Evolutionary conservation across 1,140 invertebrate species (phyloP), one percentile per base, ranked within the genome.

Genomic region (Neomicropteryx cornuta): DNA sequence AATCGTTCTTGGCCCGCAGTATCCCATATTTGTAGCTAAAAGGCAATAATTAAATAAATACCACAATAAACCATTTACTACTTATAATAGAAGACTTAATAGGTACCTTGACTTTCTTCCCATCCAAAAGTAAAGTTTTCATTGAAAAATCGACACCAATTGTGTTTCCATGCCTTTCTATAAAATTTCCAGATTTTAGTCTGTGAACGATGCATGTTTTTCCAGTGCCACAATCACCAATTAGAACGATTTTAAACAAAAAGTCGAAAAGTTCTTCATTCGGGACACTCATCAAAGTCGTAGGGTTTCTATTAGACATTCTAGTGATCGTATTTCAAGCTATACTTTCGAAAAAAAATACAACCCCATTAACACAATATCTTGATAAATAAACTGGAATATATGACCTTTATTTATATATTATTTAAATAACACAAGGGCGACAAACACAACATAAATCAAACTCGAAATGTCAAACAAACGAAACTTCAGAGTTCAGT

Each of bases 91-190:
- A 38, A 23, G 33, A 21, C 33, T 27, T 16, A 35, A 16, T 28
- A 53, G 48, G 59, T 68, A 93, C 89, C 79, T 96, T 95, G 38
- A 95, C 81, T 71, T 81, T 81, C 66, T 95, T 95, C 11, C 83
- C 85, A 66, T 95, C 90, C 32, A 96, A 79, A 38, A 84, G 71
- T 5, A 96, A 74, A 17, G 89, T 94, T 76, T 95, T 95, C 89
- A 95, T 95, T 39, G 88, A 93, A 66, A 95, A 96, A 68, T 96
- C 92, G 18, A 96, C 91, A 33, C 91, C 91, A 51, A 96, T 95
- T 18, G 92, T 95, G 55, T 87, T 93, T 16, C 87, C 88, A 62
- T 95, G 90, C 49, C 81, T 76, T 67, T 95, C 90, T 39, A 92
- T 81, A 57, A 89, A 96, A 43, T 85, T 91, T 41, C 91, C 91